These are phyloP conservation scores for Cairina moschata DNA, from an alignment of 2,113 vertebrate genomes.

Conservation along the genomic window DNA sequence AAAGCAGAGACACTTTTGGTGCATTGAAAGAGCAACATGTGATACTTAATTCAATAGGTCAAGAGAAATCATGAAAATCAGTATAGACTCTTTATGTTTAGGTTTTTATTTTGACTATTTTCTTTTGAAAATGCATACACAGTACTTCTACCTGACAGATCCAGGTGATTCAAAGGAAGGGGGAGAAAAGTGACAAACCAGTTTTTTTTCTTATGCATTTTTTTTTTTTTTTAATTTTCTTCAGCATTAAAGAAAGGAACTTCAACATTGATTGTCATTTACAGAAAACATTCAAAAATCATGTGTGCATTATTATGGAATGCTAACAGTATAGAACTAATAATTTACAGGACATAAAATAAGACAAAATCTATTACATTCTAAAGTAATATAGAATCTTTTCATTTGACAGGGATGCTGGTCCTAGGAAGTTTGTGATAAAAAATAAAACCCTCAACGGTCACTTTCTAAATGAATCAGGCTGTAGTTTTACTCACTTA, in stretches of 20 bases:
- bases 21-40: not conserved
- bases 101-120: not conserved
- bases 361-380: slow-evolving; percentile 84
- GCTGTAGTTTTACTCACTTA: slow-evolving; percentile 76
- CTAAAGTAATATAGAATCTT: slow-evolving; percentile 84
- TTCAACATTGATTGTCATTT: slow-evolving; percentile 92
- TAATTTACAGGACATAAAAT: slow-evolving; percentile 85
- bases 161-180: not conserved
- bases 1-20: not conserved
- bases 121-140: not conserved
- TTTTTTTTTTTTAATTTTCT: slow-evolving; percentile 81
- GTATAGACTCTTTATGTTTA: not conserved
- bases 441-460: slow-evolving; percentile 54
- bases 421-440: slow-evolving; percentile 77
- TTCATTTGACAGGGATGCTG: slow-evolving; percentile 75
- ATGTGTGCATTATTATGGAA: slow-evolving; percentile 86
- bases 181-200: not conserved
- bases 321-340: slow-evolving; percentile 85
- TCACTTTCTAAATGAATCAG: slow-evolving; percentile 83
- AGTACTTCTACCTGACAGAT: not conserved
- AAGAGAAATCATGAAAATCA: not conserved
- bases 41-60: not conserved
- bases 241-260: slow-evolving; percentile 84
- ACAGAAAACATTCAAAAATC: slow-evolving; percentile 92
- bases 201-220: slow-evolving; percentile 59